A percentile compares a stretch with the other conserved stretches of the same genome.
phyloP scores from a whole-genome alignment of 2,888 invertebrate species.

The Synanthedon tipuliformis region DNA sequence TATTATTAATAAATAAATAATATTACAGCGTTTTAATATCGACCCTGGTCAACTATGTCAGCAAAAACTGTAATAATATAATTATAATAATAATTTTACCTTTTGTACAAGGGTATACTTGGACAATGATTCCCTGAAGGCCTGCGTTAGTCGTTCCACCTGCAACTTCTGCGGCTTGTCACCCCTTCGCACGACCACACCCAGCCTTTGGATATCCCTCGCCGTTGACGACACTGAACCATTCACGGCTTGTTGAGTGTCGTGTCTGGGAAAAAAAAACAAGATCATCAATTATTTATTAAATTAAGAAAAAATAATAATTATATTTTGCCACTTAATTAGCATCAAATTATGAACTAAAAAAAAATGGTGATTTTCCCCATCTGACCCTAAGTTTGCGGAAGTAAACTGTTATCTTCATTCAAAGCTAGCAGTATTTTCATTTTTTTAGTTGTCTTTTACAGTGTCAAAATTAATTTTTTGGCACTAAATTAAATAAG shows the following conservation, averaged over 20 bases:
- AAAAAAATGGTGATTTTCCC: no score
- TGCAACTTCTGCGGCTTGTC: constrained; percentile 86
- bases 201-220: constrained; percentile 78
- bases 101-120: constrained; percentile 84
- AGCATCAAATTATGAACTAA: no score
- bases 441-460: no score
- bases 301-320: not conserved
- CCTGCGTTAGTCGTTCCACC: constrained; percentile 84
- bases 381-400: no score
- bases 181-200: constrained; percentile 75
- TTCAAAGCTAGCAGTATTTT: no score
- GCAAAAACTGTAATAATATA: not conserved
- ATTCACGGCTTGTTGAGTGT: constrained; percentile 80
- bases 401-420: no score
- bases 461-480: no score
- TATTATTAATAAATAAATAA: no score
- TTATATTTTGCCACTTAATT: no score
- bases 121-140: constrained; percentile 83
- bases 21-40: no score
- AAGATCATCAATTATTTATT: not conserved
- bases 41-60: no score
- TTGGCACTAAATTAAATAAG: no score
- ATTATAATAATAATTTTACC: constrained; percentile 55
- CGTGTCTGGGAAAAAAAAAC: constrained; percentile 63
- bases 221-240: constrained; percentile 79